phyloP scores from a whole-genome alignment of 2,797 vertebrate genomes.

The Danio aesculapii region DNA sequence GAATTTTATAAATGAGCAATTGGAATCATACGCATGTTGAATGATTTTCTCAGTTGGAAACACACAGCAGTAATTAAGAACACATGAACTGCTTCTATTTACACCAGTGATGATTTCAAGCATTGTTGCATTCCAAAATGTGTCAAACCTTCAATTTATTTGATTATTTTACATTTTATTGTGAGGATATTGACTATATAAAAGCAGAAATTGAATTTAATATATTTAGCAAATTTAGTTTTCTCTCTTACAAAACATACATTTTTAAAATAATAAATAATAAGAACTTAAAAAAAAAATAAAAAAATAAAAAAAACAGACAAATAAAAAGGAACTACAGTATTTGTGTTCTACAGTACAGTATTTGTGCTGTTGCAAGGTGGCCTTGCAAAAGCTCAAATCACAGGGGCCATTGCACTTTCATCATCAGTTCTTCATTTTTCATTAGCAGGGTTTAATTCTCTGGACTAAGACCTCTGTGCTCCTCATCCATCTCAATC shows the following conservation, averaged over 20 bases:
- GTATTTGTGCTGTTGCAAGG: too few relatives aligned
- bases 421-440: slow-evolving; percentile 21
- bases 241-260: too few relatives aligned
- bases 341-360: too few relatives aligned
- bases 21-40: slow-evolving; percentile 6
- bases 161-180: neutral
- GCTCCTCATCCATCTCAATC: slow-evolving; percentile 71
- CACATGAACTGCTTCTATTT: slow-evolving; percentile 3
- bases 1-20: neutral
- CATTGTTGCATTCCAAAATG: slow-evolving; percentile 10
- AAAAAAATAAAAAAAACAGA: too few relatives aligned
- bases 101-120: slow-evolving; percentile 16
- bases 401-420: slow-evolving; percentile 20
- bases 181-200: neutral
- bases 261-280: too few relatives aligned
- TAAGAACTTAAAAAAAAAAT: too few relatives aligned
- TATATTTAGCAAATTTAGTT: neutral
- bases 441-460: slow-evolving; percentile 43
- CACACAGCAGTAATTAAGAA: slow-evolving; percentile 1
- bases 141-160: neutral
- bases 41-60: slow-evolving; percentile 22
- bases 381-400: neutral
- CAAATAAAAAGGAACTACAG: too few relatives aligned
- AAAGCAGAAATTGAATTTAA: neutral
- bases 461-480: slow-evolving; percentile 28